Evolutionary conservation across 1,140 invertebrate genomes (phyloP), one percentile per base, ranked within the genome.

Genomic region (Lerema accius): DNA sequence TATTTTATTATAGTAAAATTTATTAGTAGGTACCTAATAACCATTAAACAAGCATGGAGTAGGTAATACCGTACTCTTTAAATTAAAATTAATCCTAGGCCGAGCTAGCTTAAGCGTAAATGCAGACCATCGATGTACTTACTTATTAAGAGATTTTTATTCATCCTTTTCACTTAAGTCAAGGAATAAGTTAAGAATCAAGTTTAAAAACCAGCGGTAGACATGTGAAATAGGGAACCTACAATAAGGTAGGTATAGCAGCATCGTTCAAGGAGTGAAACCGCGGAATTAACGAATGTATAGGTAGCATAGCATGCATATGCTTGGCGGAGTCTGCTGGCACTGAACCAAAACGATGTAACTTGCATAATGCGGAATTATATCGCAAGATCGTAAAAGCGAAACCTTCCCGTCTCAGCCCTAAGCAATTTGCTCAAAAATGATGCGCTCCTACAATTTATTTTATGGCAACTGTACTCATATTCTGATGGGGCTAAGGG

Each of bases 321-420:
- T 61, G 43, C 43, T 42, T 17, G 49, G 43, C 50, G 49, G 61
- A 59, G 74, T 73, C 78, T 76, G 76, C 77, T 89, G 86, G 86
- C 86, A 86, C 65, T 71, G 78, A 79, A 87, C 84, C 86, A 89
- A 86, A 80, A 83, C 80, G 80, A 73, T 84, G 83, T 83, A 69
- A 83, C 77, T 82, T 78, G 76, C 71, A 80, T 87, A 89, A 86
- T 89, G 74, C 78, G 76, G 83, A 86, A 83, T 84, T 89, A 87
- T 79, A 76, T 67, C 56, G 70, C 68, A 73, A 79, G 73, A 76
- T 73, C 72, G 65, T 61, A 72, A 67, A 71, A 78, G 73, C 73
- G 73, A 69, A 84, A 81, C 80, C 67, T 63, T 66, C 58, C 55
- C 71, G 76, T 78, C 78, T 84, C 68, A 79, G 76, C 77, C 76